Conservation (phyloP, 2,797 vertebrate species). For the Mareca penelope region DNA sequence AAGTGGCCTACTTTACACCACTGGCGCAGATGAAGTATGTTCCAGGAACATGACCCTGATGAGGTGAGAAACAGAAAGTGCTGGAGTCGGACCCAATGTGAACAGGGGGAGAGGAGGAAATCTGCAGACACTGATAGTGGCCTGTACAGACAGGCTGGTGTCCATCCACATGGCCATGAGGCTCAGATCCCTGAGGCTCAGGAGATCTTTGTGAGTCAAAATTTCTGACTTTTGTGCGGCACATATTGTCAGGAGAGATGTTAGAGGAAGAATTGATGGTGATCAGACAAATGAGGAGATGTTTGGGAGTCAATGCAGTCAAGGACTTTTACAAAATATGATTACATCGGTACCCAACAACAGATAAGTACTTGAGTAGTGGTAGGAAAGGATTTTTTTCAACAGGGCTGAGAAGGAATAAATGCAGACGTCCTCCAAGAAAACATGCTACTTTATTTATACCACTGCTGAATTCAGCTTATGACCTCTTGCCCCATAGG, state of each 20-base stretch:
- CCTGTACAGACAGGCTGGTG: fast-evolving
- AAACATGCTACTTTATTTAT: not conserved
- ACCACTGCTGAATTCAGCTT: not conserved
- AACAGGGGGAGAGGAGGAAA: not conserved
- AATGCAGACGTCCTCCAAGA: not conserved
- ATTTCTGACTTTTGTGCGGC: not conserved
- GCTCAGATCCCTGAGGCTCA: not conserved
- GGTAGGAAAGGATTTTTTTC: not conserved
- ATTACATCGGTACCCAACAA: not conserved
- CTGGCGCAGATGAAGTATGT: not conserved
- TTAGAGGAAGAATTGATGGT: not conserved
- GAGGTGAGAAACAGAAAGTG: not conserved
- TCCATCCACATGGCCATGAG: fast-evolving
- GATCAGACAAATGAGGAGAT: not conserved
- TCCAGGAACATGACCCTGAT: not conserved
- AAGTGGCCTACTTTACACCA: not conserved
- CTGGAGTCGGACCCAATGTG: not conserved
- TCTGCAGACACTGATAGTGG: not conserved
- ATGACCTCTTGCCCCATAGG: not conserved
- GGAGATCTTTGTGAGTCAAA: not conserved
- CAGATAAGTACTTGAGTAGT: not conserved
- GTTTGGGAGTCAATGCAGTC: not conserved
- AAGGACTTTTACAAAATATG: not conserved
- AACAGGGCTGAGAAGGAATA: not conserved
- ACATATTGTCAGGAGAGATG: not conserved